Evolutionary conservation across 1,140 invertebrate species (phyloP), one percentile per base, ranked within the genome.

Genomic region (Trichomalopsis sarcophagae): DNA sequence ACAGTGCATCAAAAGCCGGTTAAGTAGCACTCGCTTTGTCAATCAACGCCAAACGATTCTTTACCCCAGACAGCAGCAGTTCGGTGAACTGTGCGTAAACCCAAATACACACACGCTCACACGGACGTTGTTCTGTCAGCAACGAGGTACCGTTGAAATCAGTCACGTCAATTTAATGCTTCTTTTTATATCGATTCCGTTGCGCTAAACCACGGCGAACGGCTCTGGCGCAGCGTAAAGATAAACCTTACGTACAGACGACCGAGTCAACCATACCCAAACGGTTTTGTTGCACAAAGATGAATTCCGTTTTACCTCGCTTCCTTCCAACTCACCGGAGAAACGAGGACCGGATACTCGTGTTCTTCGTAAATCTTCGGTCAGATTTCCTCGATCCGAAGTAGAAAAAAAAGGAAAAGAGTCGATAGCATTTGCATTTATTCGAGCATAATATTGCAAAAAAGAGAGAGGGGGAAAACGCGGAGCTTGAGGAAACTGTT

Each of bases 11-110:
- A 62, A 62, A 62, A 62, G 55, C 17, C 55, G 55, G 17, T 62
- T n/a, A 62, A 62, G 17, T 21, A 62, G 55, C 14, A 83, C 68
- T 79, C 47, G 81, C 36, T 81, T 87, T 36, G 71, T 82, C 71
- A 71, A 76, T 81, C 86, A 80, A 79, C 47, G 44, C 27, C 14
- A 66, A 77, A 80, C 74, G 78, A 87, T 87, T 85, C 80, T 85
- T 66, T 50, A 82, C 78, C 71, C 44, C 69, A 21, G 14, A 62
- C 27, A 27, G 27, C 55, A 17, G 21, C 55, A 62, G 14, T 62
- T 62, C 6, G 55, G 14, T 62, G 17, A 21, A 2, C 55, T 27
- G 27, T 17, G 17, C 17, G 55, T 17, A 62, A 17, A 21, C 21
- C 2, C 55, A 21, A n/a, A n/a, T n/a, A n/a, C n/a, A 50, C 13